These are phyloP conservation scores for Pyrocoelia pectoralis DNA, from an alignment of 2,888 invertebrate species.

Conservation along the genomic window DNA sequence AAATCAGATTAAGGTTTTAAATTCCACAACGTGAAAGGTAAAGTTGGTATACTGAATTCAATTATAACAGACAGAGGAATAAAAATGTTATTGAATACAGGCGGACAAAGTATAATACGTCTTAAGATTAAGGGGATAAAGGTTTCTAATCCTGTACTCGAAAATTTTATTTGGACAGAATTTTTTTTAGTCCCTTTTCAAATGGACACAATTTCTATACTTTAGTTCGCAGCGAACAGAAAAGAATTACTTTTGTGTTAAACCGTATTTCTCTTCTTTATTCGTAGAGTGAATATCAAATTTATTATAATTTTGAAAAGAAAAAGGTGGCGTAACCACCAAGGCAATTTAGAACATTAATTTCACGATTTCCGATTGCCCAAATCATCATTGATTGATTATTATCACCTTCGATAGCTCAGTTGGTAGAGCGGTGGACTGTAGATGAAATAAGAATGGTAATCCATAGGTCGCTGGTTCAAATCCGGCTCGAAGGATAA, in stretches of 20 bases:
- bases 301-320: too few relatives aligned
- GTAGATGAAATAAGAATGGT: conserved; percentile 49
- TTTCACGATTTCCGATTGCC: too few relatives aligned
- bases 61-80: conserved; percentile 8
- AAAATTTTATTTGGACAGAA: background rate
- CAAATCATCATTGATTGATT: too few relatives aligned
- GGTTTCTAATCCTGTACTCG: background rate
- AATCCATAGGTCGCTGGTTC: conserved; percentile 75
- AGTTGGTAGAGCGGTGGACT: conserved; percentile 59
- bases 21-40: conserved; percentile 33
- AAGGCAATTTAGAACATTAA: too few relatives aligned
- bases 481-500: conserved; percentile 75
- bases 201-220: too few relatives aligned
- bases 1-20: conserved; percentile 36
- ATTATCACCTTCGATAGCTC: conserved; percentile 53
- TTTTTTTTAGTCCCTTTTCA: too few relatives aligned
- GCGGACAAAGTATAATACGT: background rate
- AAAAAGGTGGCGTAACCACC: too few relatives aligned
- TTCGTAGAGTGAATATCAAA: too few relatives aligned
- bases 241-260: too few relatives aligned
- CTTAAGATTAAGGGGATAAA: background rate
- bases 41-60: conserved; percentile 12
- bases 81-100: conserved; percentile 10
- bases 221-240: too few relatives aligned
- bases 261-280: too few relatives aligned